phyloP scores from a whole-genome alignment of 92 coral and sea anemone species.

The Metridium senile region DNA sequence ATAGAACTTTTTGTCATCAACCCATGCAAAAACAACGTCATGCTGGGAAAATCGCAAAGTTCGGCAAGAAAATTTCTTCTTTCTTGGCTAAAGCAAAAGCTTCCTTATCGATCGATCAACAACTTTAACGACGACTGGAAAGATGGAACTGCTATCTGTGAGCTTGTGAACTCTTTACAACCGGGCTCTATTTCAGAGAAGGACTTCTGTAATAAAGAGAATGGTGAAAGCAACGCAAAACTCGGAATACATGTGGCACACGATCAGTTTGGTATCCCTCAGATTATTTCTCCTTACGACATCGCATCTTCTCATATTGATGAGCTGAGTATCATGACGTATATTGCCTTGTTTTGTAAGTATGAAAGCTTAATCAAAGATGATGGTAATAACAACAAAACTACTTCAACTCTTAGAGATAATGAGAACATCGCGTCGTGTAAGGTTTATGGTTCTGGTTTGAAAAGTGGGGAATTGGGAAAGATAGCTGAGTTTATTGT shows the following conservation, averaged over 20 bases:
- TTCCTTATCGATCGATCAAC: constrained; percentile 66
- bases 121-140: constrained; percentile 94
- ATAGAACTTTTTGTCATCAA: constrained; percentile 66
- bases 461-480: constrained; percentile 87
- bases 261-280: constrained; percentile 93
- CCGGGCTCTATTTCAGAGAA: constrained; percentile 75
- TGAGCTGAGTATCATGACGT: constrained; percentile 91
- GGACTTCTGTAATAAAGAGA: constrained; percentile 67
- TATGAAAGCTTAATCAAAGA: constrained; percentile 71
- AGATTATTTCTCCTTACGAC: constrained; percentile 91
- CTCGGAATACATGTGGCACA: constrained; percentile 95
- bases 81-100: constrained; percentile 85
- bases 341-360: constrained; percentile 89
- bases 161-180: constrained; percentile 85
- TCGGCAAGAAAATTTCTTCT: constrained; percentile 86
- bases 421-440: constrained; percentile 53
- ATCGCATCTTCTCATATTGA: constrained; percentile 81
- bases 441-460: constrained; percentile 81
- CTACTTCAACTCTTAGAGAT: constrained; percentile 4
- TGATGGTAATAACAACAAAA: constrained; percentile 28
- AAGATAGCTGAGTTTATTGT: constrained; percentile 91
- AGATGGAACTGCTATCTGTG: constrained; percentile 87
- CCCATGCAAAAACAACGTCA: constrained; percentile 50
- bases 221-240: constrained; percentile 80
- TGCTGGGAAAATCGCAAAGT: constrained; percentile 72